phyloP scores from a whole-genome alignment of 2,797 vertebrate species.

The Amblyraja radiata region DNA sequence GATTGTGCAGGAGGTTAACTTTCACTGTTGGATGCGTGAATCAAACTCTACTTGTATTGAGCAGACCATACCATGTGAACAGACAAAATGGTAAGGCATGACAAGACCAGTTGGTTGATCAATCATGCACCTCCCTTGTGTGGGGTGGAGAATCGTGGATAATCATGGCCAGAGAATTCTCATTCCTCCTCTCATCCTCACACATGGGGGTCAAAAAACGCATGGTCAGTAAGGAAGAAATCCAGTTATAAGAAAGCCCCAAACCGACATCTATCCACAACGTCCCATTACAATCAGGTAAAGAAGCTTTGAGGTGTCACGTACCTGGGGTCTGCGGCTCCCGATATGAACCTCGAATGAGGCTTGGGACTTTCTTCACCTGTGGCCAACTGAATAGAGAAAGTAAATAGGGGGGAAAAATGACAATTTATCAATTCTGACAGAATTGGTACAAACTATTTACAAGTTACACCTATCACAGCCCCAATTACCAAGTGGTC shows the following conservation, averaged over 20 bases:
- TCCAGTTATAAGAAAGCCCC: background rate
- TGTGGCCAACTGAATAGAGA: background rate
- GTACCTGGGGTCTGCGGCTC: background rate
- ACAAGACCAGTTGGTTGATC: background rate
- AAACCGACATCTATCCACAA: background rate
- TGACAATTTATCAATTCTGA: background rate
- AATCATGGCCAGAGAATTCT: background rate
- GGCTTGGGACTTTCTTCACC: conserved; percentile 5
- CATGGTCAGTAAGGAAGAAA: background rate
- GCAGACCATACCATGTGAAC: background rate
- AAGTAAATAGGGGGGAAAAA: background rate
- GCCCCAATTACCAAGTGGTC: background rate
- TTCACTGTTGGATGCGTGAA: background rate
- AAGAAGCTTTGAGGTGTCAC: background rate
- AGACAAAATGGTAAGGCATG: background rate
- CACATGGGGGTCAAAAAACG: background rate
- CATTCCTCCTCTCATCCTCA: background rate
- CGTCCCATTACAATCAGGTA: background rate
- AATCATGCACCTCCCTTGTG: background rate
- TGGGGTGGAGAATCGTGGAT: background rate
- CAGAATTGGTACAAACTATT: background rate
- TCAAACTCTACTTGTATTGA: background rate
- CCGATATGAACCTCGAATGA: background rate
- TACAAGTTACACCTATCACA: background rate
- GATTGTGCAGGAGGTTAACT: background rate